Conservation (phyloP, 2,888 invertebrate genomes). For the Operophtera brumata region DNA sequence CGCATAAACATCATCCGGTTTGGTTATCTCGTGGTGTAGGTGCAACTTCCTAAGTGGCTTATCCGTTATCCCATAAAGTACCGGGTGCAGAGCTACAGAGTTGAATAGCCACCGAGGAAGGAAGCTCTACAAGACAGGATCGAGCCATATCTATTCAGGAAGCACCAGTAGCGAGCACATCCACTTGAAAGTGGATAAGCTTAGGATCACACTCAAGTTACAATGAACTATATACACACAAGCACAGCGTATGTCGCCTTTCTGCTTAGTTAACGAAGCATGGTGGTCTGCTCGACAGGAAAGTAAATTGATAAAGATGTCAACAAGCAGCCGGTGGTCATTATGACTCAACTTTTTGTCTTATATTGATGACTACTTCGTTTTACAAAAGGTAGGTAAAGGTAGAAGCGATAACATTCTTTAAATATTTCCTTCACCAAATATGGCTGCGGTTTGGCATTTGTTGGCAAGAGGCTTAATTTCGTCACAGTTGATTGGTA, state of each 20-base stretch:
- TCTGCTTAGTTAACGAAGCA: constrained; percentile 33
- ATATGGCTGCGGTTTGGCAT: constrained; percentile 25
- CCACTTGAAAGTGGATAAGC: constrained; percentile 62
- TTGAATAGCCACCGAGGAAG: constrained; percentile 60
- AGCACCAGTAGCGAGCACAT: constrained; percentile 56
- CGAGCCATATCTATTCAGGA: constrained; percentile 71
- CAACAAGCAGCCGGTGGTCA: constrained; percentile 31
- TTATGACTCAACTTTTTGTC: constrained; percentile 34
- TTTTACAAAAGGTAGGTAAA: constrained; percentile 12
- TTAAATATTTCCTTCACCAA: constrained; percentile 6
- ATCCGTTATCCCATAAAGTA: constrained; percentile 57
- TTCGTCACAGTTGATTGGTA: constrained; percentile 55
- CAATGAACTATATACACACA: constrained; percentile 46
- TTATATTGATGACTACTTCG: constrained; percentile 12
- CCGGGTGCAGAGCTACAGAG: constrained; percentile 27
- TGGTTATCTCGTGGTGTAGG: constrained; percentile 40
- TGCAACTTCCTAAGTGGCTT: constrained; percentile 65
- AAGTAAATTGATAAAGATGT: constrained; percentile 36
- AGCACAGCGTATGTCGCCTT: constrained; percentile 19
- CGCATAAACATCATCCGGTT: constrained; percentile 32
- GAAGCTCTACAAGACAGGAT: constrained; percentile 69
- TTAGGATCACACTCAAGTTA: constrained; percentile 57
- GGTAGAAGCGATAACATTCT: neutral
- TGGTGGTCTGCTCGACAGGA: constrained; percentile 51
- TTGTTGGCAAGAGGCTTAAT: constrained; percentile 28